Evolutionary conservation across 1,140 invertebrate genomes (phyloP), one percentile per base, ranked within the genome.

Genomic region (Gonatopus flavifemur): DNA sequence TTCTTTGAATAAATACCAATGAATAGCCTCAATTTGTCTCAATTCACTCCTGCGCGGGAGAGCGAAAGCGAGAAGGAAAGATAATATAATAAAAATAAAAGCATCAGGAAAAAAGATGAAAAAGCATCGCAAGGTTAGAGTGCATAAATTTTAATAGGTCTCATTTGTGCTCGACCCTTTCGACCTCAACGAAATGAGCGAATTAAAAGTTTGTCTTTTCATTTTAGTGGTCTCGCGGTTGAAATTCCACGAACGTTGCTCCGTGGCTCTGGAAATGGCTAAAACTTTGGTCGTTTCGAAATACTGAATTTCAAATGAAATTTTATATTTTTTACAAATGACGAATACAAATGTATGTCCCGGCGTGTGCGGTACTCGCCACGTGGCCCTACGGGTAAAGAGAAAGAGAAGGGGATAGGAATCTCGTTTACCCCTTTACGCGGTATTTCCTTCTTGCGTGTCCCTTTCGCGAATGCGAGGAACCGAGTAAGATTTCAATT

Each of bases 401-500:
- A 18, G 15, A 40, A 28, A 57, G 48, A 40, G 43, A 35, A 35
- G 24, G 25, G 25, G 18, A 20, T 20, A 30, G 45, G 21, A 52
- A 50, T 10, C 57, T 54, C 57, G 55, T 46, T 58, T 58, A 66
- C 62, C 58, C 57, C 47, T 55, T 55, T 43, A 24, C 20, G 18
- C 20, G 39, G 41, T 44, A n/a, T 18, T 19, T 19, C 20, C 12
- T 22, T 13, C 10, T 5, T 13, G 6, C 36, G 24, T 19, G n/a
- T 35, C 52, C 43, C 52, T 49, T 21, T 48, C 41, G 52, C 61
- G 64, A 66, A 67, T 59, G 48, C 66, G 63, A 59, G 59, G 57
- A 57, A 61, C 62, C 67, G 71, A 74, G 70, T 77, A 78, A 78
- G 76, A 78, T 78, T 78, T 78, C 76, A 78, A 78, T 78, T 78